Conservation (phyloP, 2,113 vertebrate species). For the Mohoua ochrocephala region DNA sequence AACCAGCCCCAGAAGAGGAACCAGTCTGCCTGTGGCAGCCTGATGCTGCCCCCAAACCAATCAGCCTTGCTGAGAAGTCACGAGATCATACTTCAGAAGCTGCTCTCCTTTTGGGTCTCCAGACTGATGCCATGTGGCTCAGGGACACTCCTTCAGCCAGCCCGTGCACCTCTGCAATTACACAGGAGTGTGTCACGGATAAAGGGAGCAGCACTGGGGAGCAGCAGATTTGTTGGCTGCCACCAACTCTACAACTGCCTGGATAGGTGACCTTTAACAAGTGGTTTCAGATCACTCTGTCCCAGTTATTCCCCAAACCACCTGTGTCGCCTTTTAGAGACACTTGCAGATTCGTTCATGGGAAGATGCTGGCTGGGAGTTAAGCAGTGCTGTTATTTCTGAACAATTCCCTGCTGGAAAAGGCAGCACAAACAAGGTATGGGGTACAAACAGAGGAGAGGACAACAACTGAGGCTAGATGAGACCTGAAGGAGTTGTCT, state of each 20-base stretch:
- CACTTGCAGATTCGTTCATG: background rate
- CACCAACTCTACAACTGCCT: background rate
- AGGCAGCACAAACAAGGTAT: background rate
- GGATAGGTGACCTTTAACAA: background rate
- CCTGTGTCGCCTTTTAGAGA: background rate
- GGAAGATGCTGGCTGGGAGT: background rate
- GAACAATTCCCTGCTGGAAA: background rate
- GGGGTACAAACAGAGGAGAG: background rate
- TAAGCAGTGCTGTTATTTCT: background rate
- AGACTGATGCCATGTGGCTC: rapidly evolving
- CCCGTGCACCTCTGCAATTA: background rate
- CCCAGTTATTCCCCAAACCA: background rate
- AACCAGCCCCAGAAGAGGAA: background rate
- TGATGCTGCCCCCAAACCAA: background rate
- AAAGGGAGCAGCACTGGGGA: background rate
- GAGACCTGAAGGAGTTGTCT: background rate
- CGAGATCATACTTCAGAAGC: background rate
- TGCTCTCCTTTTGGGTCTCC: background rate
- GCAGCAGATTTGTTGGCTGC: background rate
- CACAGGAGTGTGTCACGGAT: rapidly evolving
- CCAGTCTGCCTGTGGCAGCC: background rate
- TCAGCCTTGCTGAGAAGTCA: background rate
- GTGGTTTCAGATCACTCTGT: background rate
- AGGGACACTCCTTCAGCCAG: background rate
- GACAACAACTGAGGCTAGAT: background rate